Base-by-base conservation (phyloP, 1,140 invertebrate species). In the Lerema accius region DNA sequence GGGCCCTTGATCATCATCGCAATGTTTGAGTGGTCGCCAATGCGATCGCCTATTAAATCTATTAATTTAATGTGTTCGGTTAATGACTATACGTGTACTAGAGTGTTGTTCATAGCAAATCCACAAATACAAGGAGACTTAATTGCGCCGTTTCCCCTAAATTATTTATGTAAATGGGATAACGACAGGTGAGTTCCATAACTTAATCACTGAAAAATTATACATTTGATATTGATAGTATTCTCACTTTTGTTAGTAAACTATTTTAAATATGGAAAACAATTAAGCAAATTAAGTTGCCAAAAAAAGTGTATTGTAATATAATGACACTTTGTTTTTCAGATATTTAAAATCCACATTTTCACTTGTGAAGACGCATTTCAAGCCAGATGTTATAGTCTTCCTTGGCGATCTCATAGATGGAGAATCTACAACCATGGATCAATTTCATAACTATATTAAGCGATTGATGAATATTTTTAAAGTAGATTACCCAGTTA, bases 361-460 rank as follows among this genome's bases (percentile, higher is more conserved):
- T 86, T 84, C 91, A 11, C 88, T 93, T 64, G 97, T 95, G 3
- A 78, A 95, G 15, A 87, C 92, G 23, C 94, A 96, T 86, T 92
- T 95, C n/a, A 90, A 95, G 65, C 97, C 97, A 26, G 93, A 98
- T 91, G 92, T 97, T n/a, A 92, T 98, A 50, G 92, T 96, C 45
- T 99, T 97, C 89, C 90, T 99, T 16, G 98, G 98, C 3, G 97
- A 99, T 90, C 91, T 98, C 45, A 95, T 98, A 91, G 97, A 99
- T 84, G 97, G 98, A 92, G 97, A 97, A 0, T 96, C 96, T 59
- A 94, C 97, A 0, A 92, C 91, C 43, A 82, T 92, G 60, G 84
- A 93, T 63, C 93, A 96, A 73, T 98, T 94, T 85, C 85, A 93
- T 71, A 84, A 87, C 56, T 97, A 97, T 90, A 93, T 94, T 23